Evolutionary conservation across 2,113 vertebrate genomes (phyloP), one percentile per base, ranked within the genome.

Genomic region (Choloepus hoffmanni): DNA sequence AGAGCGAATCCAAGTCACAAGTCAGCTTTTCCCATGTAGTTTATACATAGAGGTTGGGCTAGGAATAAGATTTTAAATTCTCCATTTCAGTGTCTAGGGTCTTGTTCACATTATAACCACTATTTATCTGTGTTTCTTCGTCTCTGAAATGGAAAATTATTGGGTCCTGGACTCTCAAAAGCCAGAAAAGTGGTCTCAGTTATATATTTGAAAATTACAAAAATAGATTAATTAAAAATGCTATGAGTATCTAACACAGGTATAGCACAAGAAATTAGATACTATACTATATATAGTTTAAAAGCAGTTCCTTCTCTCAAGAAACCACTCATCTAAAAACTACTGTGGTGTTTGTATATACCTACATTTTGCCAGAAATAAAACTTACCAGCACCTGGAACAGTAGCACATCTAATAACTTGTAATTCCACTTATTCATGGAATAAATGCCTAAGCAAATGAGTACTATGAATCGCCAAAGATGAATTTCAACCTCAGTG

Each of bases 201-300:
- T 90, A 76, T 24, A 58, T 85, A 79, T 89, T 36, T 74, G 5
- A 36, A 94, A 85, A 63, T 19, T 70, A 82, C 19, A n/a, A 88
- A 90, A 92, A 73, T 28, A 89, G 65, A 89, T 77, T 70, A 33
- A 93, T 91, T 40, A 76, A 23, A 72, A 65, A 88, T n/a, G 63
- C 26, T 40, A 88, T 43, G 45, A 84, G 55, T 86, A 85, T 36
- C 89, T 73, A 55, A 36, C 74, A 43, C 16, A 81, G 73, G 43
- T 14, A 68, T 83, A 73, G 70, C 30, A 84, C 9, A 77, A 16
- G 48, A 82, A 85, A 85, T 68, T 72, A 70, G 50, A n/a, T 19
- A 88, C 36, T 77, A 40, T 5, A n/a, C 55, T 68, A 77, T 26
- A 74, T 45, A 82, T 48, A 45, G 2, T 68, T 93, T 40, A 89